These are phyloP conservation scores for Zaprionus vittiger DNA, from an alignment of 1,140 invertebrate species.

Conservation along the genomic window DNA sequence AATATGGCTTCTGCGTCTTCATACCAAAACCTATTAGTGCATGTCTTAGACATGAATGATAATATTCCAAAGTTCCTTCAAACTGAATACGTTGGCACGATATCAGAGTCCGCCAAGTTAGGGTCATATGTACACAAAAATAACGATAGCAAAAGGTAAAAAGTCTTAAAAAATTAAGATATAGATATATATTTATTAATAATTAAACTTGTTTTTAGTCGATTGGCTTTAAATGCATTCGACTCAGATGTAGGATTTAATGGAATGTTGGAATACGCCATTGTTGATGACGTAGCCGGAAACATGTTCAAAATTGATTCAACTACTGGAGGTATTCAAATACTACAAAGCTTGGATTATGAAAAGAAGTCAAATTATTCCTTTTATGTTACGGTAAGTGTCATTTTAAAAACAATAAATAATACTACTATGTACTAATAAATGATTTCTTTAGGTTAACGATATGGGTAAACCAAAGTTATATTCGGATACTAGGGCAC, in stretches of 20 bases:
- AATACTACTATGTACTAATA: neutral
- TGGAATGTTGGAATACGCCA: constrained; percentile 92
- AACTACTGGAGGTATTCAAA: constrained; percentile 94
- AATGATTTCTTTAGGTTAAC: constrained; percentile 86
- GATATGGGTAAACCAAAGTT: constrained; percentile 94
- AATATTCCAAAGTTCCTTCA: constrained; percentile 92
- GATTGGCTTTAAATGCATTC: constrained; percentile 91
- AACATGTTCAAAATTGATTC: constrained; percentile 94
- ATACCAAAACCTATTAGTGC: constrained; percentile 89
- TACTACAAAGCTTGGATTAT: constrained; percentile 91
- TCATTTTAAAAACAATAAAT: neutral
- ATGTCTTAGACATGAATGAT: constrained; percentile 93
- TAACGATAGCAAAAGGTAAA: constrained; percentile 61
- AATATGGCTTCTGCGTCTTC: constrained; percentile 93
- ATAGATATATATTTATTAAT: neutral
- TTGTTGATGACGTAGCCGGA: constrained; percentile 90
- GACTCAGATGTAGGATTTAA: constrained; percentile 93
- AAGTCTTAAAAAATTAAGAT: neutral
- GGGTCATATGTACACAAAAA: constrained; percentile 89
- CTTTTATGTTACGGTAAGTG: constrained; percentile 90
- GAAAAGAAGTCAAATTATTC: constrained; percentile 89
- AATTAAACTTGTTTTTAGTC: constrained; percentile 85
- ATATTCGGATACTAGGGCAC: constrained; percentile 90
- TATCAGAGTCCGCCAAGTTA: constrained; percentile 89
- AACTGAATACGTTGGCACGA: constrained; percentile 88